Evolutionary conservation across 2,113 vertebrate species (phyloP), one percentile per base, ranked within the genome.

Genomic region (Otolemur garnettii): DNA sequence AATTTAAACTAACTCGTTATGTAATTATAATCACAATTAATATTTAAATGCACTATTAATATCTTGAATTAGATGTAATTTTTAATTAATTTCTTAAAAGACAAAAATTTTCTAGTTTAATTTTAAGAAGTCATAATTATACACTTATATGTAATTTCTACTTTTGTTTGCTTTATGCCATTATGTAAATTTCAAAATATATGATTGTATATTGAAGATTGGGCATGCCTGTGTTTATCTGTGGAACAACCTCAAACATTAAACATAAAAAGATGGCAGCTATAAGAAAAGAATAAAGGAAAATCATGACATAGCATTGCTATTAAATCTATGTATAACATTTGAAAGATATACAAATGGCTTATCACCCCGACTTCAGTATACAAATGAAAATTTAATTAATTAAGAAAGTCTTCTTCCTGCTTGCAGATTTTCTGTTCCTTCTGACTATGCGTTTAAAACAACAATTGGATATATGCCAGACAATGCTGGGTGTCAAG

Each of bases 391-490:
- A 81, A 55, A 77, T 85, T 82, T 93, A 94, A 96, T 55, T 0
- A 0, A 96, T 92, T 90, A 97, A 98, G 62, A 11, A 35, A 59
- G 86, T 26, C 17, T 78, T 78, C 85, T 81, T 97, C 45, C 71
- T 96, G 45, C 80, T 93, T 96, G 72, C 7, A 97, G 19, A 38
- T 94, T 35, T 93, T 96, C 38, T 71, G 18, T 95, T 97, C 64
- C 38, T 96, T 92, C 50, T 91, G 66, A 89, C 8, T 92, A 50
- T 78, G 81, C 95, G 50, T 93, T 96, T 98, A 95, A 97, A 62
- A 97, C 84, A 96, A 83, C 59, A 94, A 57, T 93, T 71, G 21
- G 82, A 93, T 97, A 95, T 95, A 97, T 97, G 93, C 45, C 91
- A 98, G 93, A 96, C 77, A 95, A 93, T 96, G 91, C 0, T 87